Evolutionary conservation across 2,888 invertebrate genomes (phyloP).

Genomic region (Orthosia gothica): DNA sequence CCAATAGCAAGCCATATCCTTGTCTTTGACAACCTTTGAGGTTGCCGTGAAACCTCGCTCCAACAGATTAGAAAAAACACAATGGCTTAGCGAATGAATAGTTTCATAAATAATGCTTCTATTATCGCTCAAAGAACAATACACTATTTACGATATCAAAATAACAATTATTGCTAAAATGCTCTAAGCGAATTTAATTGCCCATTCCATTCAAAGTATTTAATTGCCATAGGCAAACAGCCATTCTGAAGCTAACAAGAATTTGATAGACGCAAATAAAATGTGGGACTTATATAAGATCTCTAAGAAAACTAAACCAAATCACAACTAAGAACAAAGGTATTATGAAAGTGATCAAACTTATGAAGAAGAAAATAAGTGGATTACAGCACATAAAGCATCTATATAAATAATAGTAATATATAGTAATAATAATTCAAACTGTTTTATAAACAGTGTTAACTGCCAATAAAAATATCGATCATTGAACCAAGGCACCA

Average conservation of each 20-base stretch:
- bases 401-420: too few species aligned
- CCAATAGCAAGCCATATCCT: conserved; percentile 77
- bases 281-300: not conserved
- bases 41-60: conserved; percentile 68
- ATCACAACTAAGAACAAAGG: not conserved
- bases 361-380: not conserved
- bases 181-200: conserved; percentile 60
- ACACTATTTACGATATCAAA: conserved; percentile 49
- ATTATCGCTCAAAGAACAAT: conserved; percentile 54
- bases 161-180: conserved; percentile 44
- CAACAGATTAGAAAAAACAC: conserved; percentile 60
- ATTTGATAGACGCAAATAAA: not conserved
- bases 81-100: conserved; percentile 71
- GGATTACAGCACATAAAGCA: not conserved
- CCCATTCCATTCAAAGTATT: conserved; percentile 7
- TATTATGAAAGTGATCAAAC: not conserved
- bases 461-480: conserved; percentile 20
- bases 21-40: conserved; percentile 70
- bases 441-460: conserved; percentile 3
- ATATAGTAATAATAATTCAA: not conserved
- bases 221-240: too few species aligned
- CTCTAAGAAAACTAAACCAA: not conserved
- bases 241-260: not conserved
- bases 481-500: conserved; percentile 41
- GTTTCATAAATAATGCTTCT: conserved; percentile 46